Evolutionary conservation across 2,888 invertebrate species (phyloP).

Genomic region (Lepidocyrtinus sp.): DNA sequence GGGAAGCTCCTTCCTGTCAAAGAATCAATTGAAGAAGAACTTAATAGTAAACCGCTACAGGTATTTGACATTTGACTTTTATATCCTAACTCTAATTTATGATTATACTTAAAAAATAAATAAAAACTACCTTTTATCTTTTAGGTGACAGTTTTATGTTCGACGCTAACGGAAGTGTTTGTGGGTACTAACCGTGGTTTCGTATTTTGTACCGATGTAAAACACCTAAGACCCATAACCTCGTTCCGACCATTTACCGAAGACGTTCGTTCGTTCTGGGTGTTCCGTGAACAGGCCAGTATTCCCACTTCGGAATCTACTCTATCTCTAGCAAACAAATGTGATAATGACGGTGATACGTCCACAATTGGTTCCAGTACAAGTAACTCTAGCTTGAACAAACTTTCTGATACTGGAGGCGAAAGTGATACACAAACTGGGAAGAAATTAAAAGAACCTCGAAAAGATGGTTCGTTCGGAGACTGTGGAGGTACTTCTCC

Average conservation of each 20-base stretch:
- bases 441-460: conserved; percentile 38
- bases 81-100: too few relatives aligned
- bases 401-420: conserved; percentile 24
- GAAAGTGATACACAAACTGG: background rate
- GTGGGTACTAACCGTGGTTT: conserved; percentile 97
- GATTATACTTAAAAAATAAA: conserved; percentile 1
- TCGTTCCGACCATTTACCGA: conserved; percentile 94
- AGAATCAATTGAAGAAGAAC: conserved; percentile 92
- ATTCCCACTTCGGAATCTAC: conserved; percentile 41
- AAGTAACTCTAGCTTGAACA: conserved; percentile 57
- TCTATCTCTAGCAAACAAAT: conserved; percentile 43
- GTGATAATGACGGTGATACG: conserved; percentile 60
- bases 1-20: conserved; percentile 93
- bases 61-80: conserved; percentile 74
- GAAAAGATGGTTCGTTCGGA: conserved; percentile 21
- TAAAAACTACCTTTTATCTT: conserved; percentile 45
- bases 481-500: conserved; percentile 52
- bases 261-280: conserved; percentile 77
- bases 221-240: conserved; percentile 86
- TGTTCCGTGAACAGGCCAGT: conserved; percentile 70
- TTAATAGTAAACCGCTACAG: conserved; percentile 84
- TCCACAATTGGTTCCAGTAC: conserved; percentile 53
- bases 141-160: conserved; percentile 81
- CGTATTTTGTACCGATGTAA: conserved; percentile 88
- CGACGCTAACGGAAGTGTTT: conserved; percentile 81